Conservation (phyloP, 2,888 invertebrate species). For the Stegana nigrithorax region DNA sequence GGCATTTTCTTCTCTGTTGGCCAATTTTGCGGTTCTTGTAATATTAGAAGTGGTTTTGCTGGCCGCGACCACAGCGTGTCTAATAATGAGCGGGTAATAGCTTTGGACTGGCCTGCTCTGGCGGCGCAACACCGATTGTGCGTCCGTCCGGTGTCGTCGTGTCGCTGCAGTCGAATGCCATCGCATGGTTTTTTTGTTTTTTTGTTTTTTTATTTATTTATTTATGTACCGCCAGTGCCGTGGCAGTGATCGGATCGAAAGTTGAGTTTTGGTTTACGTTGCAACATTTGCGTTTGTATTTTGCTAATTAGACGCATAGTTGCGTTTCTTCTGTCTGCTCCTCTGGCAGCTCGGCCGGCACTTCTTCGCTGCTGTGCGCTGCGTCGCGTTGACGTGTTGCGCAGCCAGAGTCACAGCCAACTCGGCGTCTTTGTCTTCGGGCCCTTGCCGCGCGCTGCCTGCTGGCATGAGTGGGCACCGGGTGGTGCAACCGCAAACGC, state of each 20-base stretch:
- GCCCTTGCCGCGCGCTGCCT: slow-evolving; percentile 32
- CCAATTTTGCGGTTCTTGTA: slow-evolving; percentile 16
- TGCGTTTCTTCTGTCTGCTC: too few species aligned
- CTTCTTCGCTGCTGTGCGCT: neutral
- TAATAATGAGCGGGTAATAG: slow-evolving; percentile 62
- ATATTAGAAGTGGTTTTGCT: slow-evolving; percentile 15
- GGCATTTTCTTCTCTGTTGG: too few species aligned
- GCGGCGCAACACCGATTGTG: too few species aligned
- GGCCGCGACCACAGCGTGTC: slow-evolving; percentile 49
- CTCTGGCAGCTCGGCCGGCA: too few species aligned
- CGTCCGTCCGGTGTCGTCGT: neutral
- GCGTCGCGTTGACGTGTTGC: neutral
- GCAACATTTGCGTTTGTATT: neutral
- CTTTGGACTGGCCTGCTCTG: slow-evolving; percentile 54
- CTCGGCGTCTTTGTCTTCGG: slow-evolving; percentile 50
- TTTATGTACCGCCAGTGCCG: neutral
- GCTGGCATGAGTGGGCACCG: too few species aligned
- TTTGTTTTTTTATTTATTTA: neutral
- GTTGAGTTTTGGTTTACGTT: neutral
- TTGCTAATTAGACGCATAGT: neutral
- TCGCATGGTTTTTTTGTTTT: slow-evolving; percentile 13
- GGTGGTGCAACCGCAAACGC: slow-evolving; percentile 55
- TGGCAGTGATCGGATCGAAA: too few species aligned
- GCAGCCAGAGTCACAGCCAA: slow-evolving; percentile 28
- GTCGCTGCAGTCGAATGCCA: too few species aligned